These are phyloP conservation scores for Plusia festucae DNA, from an alignment of 2,888 invertebrate genomes.

Conservation along the genomic window DNA sequence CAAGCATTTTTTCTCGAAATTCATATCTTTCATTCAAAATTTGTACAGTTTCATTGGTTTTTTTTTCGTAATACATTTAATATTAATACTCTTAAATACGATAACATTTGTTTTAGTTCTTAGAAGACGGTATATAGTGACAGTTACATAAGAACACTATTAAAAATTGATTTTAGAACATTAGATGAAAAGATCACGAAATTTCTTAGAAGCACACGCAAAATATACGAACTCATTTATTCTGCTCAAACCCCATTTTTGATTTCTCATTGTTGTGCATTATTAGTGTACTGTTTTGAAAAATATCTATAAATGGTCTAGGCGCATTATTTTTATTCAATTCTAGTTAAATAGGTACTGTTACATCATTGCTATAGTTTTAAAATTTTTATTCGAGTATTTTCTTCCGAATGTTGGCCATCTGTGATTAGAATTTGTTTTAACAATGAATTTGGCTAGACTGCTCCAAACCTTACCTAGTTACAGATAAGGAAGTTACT, in stretches of 20 bases:
- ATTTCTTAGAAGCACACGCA: conserved; percentile 61
- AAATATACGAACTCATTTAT: conserved; percentile 83
- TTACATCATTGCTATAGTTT: background rate
- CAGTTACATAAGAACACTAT: conserved; percentile 12
- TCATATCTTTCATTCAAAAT: conserved; percentile 25
- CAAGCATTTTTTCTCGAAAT: conserved; percentile 41
- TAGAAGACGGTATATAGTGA: conserved; percentile 18
- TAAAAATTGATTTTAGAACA: conserved; percentile 17
- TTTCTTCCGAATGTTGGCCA: background rate
- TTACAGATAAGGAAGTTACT: conserved; percentile 45
- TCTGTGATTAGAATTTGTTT: background rate
- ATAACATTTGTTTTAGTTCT: conserved; percentile 38
- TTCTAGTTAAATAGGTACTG: background rate
- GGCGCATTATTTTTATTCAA: conserved; percentile 45
- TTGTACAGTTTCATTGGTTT: conserved; percentile 24
- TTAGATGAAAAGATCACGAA: conserved; percentile 38
- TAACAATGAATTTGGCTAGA: conserved; percentile 40
- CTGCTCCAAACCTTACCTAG: conserved; percentile 19
- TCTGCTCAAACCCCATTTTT: conserved; percentile 88
- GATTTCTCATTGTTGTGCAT: conserved; percentile 79
- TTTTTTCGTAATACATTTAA: conserved; percentile 13
- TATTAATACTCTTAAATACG: conserved; percentile 14
- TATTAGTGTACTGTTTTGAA: conserved; percentile 61
- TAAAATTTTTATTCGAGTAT: background rate
- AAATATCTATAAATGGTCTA: conserved; percentile 41